Conservation (phyloP, 2,888 invertebrate genomes). For the Clusia tigrina region DNA sequence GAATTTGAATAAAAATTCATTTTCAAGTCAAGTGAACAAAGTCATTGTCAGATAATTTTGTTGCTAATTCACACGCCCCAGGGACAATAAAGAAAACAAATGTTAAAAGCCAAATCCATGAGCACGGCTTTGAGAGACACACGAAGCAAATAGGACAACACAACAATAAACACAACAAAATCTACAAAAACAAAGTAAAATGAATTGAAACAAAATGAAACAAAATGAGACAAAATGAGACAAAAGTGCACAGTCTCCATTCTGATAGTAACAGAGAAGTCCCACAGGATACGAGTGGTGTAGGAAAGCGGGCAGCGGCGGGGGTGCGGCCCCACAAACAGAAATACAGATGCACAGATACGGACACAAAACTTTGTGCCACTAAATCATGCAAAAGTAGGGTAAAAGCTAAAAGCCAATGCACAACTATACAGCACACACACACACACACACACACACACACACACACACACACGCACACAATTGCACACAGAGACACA, state of each 20-base stretch:
- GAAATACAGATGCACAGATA: conserved; percentile 10
- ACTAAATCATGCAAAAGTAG: not conserved
- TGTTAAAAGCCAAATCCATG: conserved; percentile 43
- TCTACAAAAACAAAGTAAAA: not conserved
- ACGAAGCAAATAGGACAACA: conserved; percentile 37
- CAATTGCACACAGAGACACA: not conserved
- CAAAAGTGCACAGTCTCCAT: no score
- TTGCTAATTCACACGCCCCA: conserved; percentile 44
- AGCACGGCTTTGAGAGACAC: conserved; percentile 48
- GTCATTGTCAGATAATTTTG: conserved; percentile 57
- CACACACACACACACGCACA: not conserved
- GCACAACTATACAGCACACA: not conserved
- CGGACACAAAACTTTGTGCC: conserved; percentile 24
- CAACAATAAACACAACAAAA: not conserved
- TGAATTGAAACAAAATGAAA: not conserved
- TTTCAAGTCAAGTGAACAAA: conserved; percentile 50
- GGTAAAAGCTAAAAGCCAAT: not conserved
- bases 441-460: not conserved
- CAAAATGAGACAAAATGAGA: not conserved
- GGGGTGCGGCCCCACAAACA: conserved; percentile 13
- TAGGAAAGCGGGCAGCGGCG: no score
- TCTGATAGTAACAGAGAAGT: no score
- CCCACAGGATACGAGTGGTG: no score
- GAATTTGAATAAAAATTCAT: conserved; percentile 20
- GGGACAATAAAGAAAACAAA: conserved; percentile 21